Evolutionary conservation across 2,797 vertebrate species (phyloP).

Genomic region (Poecilia picta): DNA sequence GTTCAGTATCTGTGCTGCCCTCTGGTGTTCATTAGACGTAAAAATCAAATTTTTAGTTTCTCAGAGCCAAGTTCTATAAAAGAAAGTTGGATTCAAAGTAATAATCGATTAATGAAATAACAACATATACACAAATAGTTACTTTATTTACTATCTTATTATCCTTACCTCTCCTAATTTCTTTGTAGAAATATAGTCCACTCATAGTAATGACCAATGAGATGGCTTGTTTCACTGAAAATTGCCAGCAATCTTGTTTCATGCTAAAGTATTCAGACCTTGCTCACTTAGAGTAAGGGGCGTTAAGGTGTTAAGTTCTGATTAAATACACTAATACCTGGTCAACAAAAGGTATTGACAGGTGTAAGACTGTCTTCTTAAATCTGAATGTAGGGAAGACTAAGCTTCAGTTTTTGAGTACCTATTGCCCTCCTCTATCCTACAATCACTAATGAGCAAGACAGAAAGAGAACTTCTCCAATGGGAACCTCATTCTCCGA

Average conservation of each 20-base stretch:
- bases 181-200: neutral
- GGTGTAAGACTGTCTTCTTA: neutral
- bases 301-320: neutral
- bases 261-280: neutral
- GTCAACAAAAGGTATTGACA: neutral
- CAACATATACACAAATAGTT: neutral
- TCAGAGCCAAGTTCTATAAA: neutral
- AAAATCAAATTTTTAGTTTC: neutral
- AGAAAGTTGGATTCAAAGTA: neutral
- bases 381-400: neutral
- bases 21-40: neutral
- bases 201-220: neutral
- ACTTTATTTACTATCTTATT: neutral
- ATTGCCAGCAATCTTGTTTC: neutral
- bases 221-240: neutral
- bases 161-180: neutral
- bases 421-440: neutral
- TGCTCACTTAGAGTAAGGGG: neutral
- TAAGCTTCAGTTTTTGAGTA: neutral
- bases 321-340: neutral
- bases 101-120: neutral
- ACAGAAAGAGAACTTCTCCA: neutral
- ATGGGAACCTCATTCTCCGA: neutral
- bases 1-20: neutral
- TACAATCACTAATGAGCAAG: neutral